Base-by-base conservation (phyloP, 2,797 vertebrate species). In the Mareca strepera region DNA sequence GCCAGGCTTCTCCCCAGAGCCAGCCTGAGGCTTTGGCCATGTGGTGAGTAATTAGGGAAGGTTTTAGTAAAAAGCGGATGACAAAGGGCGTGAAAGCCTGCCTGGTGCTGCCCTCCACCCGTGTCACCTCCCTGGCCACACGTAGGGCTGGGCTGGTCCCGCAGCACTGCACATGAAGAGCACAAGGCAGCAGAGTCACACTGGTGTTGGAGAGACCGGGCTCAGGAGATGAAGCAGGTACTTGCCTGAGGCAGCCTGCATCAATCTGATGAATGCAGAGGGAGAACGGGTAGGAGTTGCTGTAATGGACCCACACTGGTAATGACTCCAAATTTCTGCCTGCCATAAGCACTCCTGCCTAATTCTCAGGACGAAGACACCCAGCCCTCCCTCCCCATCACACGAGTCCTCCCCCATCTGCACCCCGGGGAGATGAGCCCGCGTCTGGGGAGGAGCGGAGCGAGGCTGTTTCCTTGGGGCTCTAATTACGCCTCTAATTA, bases 231-330 rank as follows among this genome's bases (percentile, higher is more conserved):
- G 46, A 80, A 68, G 20, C n/a, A 37, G 20, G 6, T 6, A 17
- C 11, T 26, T 35, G 41, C 21, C 48, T 62, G 37, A 79, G 63
- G 26, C 55, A 26, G 21, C 31, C 21, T 0, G 0, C 7, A 0
- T 64, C 59, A 92, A 50, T n/a, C 35, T 91, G 48, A 23, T 44
- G 60, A 82, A 31, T 16, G 11, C 43, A 44, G 39, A 56, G 12
- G 33, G 37, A 72, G 25, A 82, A n/a, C 5, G 68, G 17, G 23
- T 58, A 58, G 26, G 15, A 69, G 33, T 2, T 79, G 29, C 35
- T 78, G 28, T 58, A 52, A 22, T 8, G 23, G 67, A 77, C 7
- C 33, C 63, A 53, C n/a, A 20, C 21, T 22, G 52, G 58, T 63
- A 11, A 26, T 16, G 46, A 82, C 37, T 21, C 55, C 52, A 35